Conservation (phyloP, 2,113 vertebrate genomes). For the Thalassarche chlororhynchos region DNA sequence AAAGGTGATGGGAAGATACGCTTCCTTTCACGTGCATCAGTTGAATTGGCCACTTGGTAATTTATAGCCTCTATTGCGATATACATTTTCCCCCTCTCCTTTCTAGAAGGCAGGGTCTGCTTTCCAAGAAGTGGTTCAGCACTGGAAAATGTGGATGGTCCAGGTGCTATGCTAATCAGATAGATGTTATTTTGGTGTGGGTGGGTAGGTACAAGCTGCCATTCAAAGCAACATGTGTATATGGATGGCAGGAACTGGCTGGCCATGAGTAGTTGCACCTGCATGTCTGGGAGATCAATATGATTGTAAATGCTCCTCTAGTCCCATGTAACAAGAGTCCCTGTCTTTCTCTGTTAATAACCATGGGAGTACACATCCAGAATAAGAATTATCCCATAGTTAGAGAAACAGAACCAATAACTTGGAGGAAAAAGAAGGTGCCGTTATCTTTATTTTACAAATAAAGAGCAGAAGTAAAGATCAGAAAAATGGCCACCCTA, state of each 20-base stretch:
- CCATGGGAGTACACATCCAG: background rate
- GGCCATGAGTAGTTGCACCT: constrained; percentile 62
- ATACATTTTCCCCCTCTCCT: background rate
- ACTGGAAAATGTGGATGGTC: constrained; percentile 49
- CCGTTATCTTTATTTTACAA: background rate
- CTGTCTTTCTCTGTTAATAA: constrained; percentile 15
- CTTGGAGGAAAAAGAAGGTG: background rate
- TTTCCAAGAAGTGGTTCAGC: constrained; percentile 37
- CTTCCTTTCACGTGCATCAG: background rate
- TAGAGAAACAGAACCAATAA: background rate
- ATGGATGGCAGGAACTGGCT: constrained; percentile 58
- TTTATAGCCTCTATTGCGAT: constrained; percentile 25
- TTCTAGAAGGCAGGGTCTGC: constrained; percentile 4
- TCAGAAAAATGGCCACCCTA: background rate
- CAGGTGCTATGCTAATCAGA: constrained; percentile 63
- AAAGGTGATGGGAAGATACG: background rate
- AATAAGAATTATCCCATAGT: background rate
- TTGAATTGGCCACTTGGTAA: constrained; percentile 22
- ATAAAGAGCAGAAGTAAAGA: background rate
- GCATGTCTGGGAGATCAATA: constrained; percentile 35
- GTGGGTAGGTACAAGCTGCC: constrained; percentile 43
- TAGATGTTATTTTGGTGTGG: constrained; percentile 51
- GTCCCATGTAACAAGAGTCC: background rate
- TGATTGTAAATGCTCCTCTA: constrained; percentile 46
- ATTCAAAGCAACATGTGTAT: constrained; percentile 53